Evolutionary conservation across 2,888 invertebrate species (phyloP), one percentile per base, ranked within the genome.

Genomic region (Agapostemon virescens): DNA sequence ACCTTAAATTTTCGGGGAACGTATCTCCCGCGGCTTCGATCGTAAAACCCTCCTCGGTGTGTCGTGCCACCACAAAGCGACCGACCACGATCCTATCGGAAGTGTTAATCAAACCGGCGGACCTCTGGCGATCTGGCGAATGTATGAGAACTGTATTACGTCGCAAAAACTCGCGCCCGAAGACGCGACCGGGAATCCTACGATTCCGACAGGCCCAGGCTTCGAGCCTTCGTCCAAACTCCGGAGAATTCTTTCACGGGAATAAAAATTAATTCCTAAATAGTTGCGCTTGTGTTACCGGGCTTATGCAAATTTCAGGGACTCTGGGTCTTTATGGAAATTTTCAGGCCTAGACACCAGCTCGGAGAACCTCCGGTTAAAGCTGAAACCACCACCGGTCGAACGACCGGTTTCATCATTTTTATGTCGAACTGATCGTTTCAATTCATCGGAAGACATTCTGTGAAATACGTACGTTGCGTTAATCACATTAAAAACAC

Each of bases 1-100:
- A 77, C 67, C 72, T 82, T 85, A 80, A 85, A 86, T 84, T 84
- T n/a, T 80, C 80, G 69, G 79, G 71, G 81, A 84, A 85, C 76
- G 72, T 85, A 85, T 86, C 86, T 84, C 52, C 77, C 63, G 67
- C 23, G 69, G 79, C 33, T 69, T 42, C 61, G 82, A 79, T 85
- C 85, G 84, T 85, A 85, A 85, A 85, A 80, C 71, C 79, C 78
- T 69, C 67, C 69, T 58, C 77, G 84, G 13, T 49, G 68, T 76
- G 72, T 82, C 75, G 73, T 58, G 63, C 68, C 55, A 55, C 38
- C 69, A 78, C 86, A 82, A 85, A 71, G 84, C 76, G 26, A n/a
- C 73, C 68, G 71, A 23, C 52, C 36, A 30, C 11, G 42, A 55
- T 45, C 38, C 30, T 69, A 77, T 58, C 66, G 49, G 58, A 79